Conservation (phyloP, 2,113 vertebrate genomes). For the Laterallus jamaicensis region DNA sequence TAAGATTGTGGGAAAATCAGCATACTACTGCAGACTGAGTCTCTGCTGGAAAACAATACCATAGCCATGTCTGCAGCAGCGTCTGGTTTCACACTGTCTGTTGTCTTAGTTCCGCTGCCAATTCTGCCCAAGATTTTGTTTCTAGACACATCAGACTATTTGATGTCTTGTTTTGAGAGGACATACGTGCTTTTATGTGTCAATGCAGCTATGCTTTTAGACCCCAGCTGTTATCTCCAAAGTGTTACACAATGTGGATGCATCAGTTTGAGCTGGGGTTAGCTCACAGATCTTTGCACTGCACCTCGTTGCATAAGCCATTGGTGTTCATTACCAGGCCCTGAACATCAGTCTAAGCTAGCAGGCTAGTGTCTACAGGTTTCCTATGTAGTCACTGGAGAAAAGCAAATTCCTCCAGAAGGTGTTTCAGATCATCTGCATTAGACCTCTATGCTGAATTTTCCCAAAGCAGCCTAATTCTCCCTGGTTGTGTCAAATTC, state of each 20-base stretch:
- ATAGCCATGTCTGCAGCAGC: background rate
- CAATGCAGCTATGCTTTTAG: background rate
- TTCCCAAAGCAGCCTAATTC: background rate
- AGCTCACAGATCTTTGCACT: background rate
- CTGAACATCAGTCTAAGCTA: background rate
- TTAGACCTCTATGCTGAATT: background rate
- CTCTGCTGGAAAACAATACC: background rate
- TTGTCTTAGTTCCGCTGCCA: background rate
- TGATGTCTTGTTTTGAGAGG: background rate
- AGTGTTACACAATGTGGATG: background rate
- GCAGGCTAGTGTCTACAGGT: background rate
- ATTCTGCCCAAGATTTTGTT: background rate
- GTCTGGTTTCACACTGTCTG: background rate
- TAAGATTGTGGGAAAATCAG: background rate
- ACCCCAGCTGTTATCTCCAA: background rate
- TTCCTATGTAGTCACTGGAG: background rate
- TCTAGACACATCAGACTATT: background rate
- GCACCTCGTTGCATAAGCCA: background rate
- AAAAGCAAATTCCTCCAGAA: background rate
- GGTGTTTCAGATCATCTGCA: background rate
- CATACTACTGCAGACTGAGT: background rate
- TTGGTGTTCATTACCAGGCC: background rate
- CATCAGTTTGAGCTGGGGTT: background rate
- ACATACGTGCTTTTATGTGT: background rate
- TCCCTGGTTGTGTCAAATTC: background rate